phyloP scores from a whole-genome alignment of 2,797 vertebrate species.

The Cryptoblepharus egeriae region DNA sequence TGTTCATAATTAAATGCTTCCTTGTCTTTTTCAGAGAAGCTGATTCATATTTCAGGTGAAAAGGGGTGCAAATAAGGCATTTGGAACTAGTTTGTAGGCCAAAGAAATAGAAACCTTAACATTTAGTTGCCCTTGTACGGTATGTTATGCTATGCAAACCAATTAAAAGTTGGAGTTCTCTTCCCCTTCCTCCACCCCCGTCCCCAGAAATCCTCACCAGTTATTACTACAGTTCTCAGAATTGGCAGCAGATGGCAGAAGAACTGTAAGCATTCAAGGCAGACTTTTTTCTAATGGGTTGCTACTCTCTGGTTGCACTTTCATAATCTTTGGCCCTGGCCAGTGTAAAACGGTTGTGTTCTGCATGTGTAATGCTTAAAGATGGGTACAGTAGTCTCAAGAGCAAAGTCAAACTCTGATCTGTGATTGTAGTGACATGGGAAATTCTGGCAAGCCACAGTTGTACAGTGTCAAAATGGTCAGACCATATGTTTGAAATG shows the following conservation, averaged over 20 bases:
- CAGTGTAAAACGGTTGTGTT: background rate
- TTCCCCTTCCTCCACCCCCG: too few species aligned
- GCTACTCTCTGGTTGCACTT: background rate
- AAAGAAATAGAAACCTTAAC: too few species aligned
- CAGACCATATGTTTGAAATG: too few species aligned
- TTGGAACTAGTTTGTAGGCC: too few species aligned
- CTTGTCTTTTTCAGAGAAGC: too few species aligned
- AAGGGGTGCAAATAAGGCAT: too few species aligned
- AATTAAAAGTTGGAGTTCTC: background rate
- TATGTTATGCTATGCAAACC: background rate
- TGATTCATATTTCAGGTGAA: too few species aligned
- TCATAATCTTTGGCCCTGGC: background rate
- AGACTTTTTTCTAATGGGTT: background rate
- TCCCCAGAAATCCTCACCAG: background rate
- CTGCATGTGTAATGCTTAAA: background rate
- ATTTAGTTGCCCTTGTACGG: background rate
- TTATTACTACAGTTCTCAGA: background rate
- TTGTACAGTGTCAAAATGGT: too few species aligned
- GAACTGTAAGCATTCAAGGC: background rate
- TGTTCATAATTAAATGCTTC: too few species aligned
- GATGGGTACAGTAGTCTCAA: background rate
- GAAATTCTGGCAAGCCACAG: background rate
- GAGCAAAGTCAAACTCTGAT: background rate
- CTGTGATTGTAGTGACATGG: background rate
- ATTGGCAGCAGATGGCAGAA: conserved; percentile 18